Evolutionary conservation across 2,113 vertebrate genomes (phyloP).

Genomic region (Halichoeres trimaculatus): DNA sequence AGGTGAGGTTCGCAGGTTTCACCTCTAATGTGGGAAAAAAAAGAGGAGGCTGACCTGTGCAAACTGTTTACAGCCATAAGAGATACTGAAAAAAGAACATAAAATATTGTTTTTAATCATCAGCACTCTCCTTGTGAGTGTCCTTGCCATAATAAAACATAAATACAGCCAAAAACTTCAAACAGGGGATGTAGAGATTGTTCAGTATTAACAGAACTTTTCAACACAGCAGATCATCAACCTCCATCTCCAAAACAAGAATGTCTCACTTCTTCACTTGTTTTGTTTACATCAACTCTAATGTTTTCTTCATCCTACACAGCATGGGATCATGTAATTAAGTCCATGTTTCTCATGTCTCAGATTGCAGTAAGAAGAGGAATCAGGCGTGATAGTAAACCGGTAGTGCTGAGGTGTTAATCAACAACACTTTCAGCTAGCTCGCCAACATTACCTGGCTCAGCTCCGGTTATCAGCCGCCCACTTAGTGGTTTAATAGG

Average conservation of each 20-base stretch:
- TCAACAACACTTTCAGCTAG: slow-evolving; percentile 33
- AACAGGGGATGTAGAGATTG: too few species aligned
- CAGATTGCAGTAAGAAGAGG: not conserved
- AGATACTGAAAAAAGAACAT: not conserved
- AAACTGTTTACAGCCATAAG: not conserved
- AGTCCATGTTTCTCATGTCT: slow-evolving; percentile 19
- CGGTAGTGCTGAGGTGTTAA: slow-evolving; percentile 22
- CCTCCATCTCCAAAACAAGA: not conserved
- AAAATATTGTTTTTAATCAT: too few species aligned
- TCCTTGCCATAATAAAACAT: too few species aligned
- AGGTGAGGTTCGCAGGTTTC: slow-evolving; percentile 17
- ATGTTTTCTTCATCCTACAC: not conserved
- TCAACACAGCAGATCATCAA: not conserved
- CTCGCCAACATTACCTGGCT: slow-evolving; percentile 49
- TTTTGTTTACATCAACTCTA: too few species aligned
- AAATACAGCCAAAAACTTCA: not conserved
- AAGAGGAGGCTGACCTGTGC: not conserved
- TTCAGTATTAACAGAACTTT: not conserved
- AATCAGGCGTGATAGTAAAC: slow-evolving; percentile 24
- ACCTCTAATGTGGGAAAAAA: not conserved
- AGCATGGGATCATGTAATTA: not conserved
- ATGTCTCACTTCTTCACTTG: too few species aligned
- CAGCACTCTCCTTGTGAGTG: too few species aligned
- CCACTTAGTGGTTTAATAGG: slow-evolving; percentile 40
- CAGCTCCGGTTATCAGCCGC: slow-evolving; percentile 36